A percentile compares a stretch with the other conserved stretches of the same genome.
phyloP scores from a whole-genome alignment of 2,113 vertebrate genomes.

The Zapornia atra region DNA sequence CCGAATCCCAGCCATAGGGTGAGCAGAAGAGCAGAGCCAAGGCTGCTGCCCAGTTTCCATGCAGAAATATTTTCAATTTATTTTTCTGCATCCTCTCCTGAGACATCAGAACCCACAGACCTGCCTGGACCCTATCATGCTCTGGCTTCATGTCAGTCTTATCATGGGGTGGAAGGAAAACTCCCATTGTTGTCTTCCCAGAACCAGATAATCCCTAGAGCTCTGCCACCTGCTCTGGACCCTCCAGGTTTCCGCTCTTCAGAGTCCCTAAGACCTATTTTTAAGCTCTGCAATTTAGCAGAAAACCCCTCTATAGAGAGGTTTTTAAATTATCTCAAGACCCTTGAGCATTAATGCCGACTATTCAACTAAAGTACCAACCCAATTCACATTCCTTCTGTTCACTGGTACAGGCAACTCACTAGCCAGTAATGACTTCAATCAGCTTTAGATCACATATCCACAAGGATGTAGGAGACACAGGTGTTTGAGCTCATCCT shows the following conservation, averaged over 20 bases:
- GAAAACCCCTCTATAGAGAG: not conserved
- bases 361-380: not conserved
- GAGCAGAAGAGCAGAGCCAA: not conserved
- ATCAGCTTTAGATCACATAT: not conserved
- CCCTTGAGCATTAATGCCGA: not conserved
- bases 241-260: not conserved
- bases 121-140: not conserved
- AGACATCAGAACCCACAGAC: not conserved
- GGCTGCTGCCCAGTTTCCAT: not conserved
- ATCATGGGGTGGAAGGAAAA: not conserved
- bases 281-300: not conserved
- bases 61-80: not conserved
- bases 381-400: not conserved
- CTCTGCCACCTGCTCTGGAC: not conserved
- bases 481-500: not conserved
- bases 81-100: not conserved
- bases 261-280: not conserved
- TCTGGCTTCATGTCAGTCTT: not conserved
- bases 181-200: accelerated
- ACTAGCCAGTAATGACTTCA: not conserved
- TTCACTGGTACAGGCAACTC: not conserved
- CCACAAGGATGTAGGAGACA: not conserved
- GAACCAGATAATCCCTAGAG: not conserved
- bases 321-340: not conserved
- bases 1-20: not conserved